Conservation (phyloP, 2,888 invertebrate genomes). For the Pseudococcus longispinus region DNA sequence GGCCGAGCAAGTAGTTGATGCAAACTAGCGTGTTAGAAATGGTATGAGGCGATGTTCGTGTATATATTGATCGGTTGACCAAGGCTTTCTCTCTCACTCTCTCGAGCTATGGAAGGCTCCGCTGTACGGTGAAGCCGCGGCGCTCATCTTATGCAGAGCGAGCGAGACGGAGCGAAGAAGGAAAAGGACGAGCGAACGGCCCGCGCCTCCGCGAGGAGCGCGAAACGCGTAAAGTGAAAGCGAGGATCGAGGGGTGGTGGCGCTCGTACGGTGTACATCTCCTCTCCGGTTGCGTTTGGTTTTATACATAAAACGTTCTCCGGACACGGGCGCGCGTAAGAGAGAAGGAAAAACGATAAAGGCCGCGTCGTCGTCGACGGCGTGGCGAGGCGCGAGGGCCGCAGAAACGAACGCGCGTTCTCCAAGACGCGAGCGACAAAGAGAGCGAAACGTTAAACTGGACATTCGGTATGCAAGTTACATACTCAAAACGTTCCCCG, state of each 20-base stretch:
- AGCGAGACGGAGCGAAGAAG: constrained; percentile 47
- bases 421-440: constrained; percentile 50
- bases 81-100: constrained; percentile 50
- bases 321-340: constrained; percentile 32
- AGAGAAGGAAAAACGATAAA: constrained; percentile 21
- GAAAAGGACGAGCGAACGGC: neutral
- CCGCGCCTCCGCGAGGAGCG: neutral
- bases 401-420: constrained; percentile 11
- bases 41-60: constrained; percentile 54
- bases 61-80: constrained; percentile 57
- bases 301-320: constrained; percentile 34
- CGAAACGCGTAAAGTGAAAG: neutral
- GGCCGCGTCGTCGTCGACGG: constrained; percentile 12
- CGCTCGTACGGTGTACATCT: neutral
- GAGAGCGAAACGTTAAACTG: constrained; percentile 55
- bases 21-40: constrained; percentile 56
- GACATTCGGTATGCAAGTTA: constrained; percentile 57
- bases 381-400: neutral
- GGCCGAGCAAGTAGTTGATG: constrained; percentile 50
- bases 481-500: constrained; percentile 46
- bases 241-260: neutral
- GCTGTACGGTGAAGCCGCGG: neutral
- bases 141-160: constrained; percentile 52
- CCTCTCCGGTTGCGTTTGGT: neutral
- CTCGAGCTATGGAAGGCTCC: constrained; percentile 1